These are phyloP conservation scores for Azemiops feae DNA, from an alignment of 2,113 vertebrate species.

Conservation along the genomic window DNA sequence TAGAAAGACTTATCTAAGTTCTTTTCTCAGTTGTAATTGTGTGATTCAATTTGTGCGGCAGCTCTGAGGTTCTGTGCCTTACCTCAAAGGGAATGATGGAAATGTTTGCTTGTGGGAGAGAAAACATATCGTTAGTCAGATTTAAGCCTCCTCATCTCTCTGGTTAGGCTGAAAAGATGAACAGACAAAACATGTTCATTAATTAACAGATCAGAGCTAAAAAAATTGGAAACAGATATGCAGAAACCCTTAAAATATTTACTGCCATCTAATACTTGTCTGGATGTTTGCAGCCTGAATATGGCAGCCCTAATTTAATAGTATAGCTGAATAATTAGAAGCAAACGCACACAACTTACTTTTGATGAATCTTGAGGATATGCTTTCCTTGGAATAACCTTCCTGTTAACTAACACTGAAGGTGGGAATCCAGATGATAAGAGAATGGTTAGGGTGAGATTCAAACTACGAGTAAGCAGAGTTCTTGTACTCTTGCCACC, in stretches of 20 bases:
- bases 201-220: neutral
- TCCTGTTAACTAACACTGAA: neutral
- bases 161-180: neutral
- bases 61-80: neutral
- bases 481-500: constrained; percentile 72
- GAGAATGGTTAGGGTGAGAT: neutral
- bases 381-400: neutral
- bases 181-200: neutral
- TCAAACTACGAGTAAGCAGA: constrained; percentile 60
- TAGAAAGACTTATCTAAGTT: neutral
- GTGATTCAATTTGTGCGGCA: neutral
- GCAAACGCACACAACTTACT: neutral
- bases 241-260: neutral
- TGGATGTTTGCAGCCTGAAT: neutral
- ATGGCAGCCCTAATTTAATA: neutral
- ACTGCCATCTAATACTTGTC: neutral
- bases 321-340: neutral
- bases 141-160: neutral
- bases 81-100: neutral
- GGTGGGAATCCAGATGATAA: neutral
- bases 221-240: neutral
- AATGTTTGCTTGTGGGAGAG: neutral
- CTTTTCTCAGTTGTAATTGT: neutral
- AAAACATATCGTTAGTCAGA: neutral
- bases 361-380: neutral